Evolutionary conservation across 2,888 invertebrate species (phyloP).

Genomic region (Podabrus alpinus): DNA sequence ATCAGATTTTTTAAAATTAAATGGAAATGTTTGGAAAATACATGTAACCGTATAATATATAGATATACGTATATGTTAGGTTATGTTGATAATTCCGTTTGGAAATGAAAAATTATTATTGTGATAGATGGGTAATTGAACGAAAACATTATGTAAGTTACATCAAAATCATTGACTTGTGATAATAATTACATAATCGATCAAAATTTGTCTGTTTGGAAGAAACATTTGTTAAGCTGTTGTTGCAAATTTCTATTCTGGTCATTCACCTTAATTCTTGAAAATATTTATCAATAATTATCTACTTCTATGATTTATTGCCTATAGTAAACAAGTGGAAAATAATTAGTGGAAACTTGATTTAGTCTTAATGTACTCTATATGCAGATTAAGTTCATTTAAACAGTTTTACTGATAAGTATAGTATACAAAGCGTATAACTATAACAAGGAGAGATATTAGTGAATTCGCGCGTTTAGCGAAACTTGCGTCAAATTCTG

Average conservation of each 20-base stretch:
- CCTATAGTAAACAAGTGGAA: not conserved
- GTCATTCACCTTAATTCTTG: not conserved
- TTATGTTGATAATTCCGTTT: no score
- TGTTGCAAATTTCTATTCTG: not conserved
- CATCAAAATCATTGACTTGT: not conserved
- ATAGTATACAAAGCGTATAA: not conserved
- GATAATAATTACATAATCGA: not conserved
- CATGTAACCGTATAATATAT: not conserved
- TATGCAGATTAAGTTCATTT: not conserved
- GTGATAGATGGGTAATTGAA: not conserved
- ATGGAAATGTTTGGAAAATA: not conserved
- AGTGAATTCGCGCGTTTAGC: not conserved
- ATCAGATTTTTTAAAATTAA: not conserved
- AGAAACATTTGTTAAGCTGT: no score
- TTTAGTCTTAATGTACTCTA: not conserved
- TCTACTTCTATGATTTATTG: not conserved
- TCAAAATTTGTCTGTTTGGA: not conserved
- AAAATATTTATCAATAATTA: no score
- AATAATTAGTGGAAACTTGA: not conserved
- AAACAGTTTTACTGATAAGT: not conserved
- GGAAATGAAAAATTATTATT: no score
- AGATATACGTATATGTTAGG: not conserved
- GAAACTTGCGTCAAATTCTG: not conserved
- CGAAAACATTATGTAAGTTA: not conserved
- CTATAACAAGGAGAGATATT: not conserved